Evolutionary conservation across 2,888 invertebrate species (phyloP).

Genomic region (Drosophila prostipennis): DNA sequence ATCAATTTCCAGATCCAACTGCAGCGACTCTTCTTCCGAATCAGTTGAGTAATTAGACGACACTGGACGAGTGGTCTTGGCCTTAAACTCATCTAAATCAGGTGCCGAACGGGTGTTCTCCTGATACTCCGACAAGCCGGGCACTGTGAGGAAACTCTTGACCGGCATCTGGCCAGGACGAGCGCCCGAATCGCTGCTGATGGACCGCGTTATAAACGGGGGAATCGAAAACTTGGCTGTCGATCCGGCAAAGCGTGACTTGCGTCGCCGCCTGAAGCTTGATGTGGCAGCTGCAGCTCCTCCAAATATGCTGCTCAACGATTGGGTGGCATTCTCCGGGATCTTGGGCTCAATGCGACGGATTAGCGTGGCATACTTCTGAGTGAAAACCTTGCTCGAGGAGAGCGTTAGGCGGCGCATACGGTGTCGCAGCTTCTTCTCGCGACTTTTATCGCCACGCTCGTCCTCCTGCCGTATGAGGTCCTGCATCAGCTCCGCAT

Average conservation of each 20-base stretch:
- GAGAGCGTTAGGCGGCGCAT: conserved; percentile 88
- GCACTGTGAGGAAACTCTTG: conserved; percentile 51
- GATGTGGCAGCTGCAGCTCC: conserved; percentile 29
- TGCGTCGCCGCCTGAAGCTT: conserved; percentile 62
- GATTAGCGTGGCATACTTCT: conserved; percentile 87
- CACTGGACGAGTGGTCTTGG: conserved; percentile 5
- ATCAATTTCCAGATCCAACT: conserved; percentile 44
- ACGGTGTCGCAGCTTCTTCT: conserved; percentile 85
- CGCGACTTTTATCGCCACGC: conserved; percentile 85
- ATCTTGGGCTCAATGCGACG: conserved; percentile 82
- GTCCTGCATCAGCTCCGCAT: conserved; percentile 83
- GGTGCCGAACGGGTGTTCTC: conserved; percentile 76
- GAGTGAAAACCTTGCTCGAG: conserved; percentile 87
- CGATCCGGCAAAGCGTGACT: conserved; percentile 44
- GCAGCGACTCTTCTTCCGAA: conserved; percentile 66
- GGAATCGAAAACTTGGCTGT: conserved; percentile 37
- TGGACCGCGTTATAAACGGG: conserved; percentile 75
- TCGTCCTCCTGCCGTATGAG: conserved; percentile 87
- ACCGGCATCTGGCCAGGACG: conserved; percentile 41
- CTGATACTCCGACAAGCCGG: conserved; percentile 56
- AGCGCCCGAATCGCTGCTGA: conserved; percentile 78
- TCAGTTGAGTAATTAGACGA: conserved; percentile 65
- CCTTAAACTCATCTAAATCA: conserved; percentile 59
- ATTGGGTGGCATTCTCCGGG: conserved; percentile 84
- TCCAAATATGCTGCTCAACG: conserved; percentile 85